phyloP scores from a whole-genome alignment of 2,797 vertebrate genomes.

The Triplophysa bombifrons region DNA sequence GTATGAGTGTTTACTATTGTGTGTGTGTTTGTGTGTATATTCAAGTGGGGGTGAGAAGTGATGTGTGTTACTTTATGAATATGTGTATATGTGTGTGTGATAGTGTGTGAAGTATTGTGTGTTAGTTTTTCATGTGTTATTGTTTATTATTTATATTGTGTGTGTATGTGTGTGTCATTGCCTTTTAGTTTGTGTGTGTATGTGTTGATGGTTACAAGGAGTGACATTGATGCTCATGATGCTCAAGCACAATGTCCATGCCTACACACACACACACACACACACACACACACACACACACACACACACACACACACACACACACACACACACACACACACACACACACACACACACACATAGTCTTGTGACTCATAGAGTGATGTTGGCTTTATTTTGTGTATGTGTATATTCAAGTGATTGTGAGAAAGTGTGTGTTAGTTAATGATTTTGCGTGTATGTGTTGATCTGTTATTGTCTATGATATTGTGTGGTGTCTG shows the following conservation, averaged over 20 bases:
- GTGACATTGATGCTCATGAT: slow-evolving; percentile 31
- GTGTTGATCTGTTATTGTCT: no score
- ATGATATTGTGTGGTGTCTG: no score
- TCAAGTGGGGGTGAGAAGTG: no score
- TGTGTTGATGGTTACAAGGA: slow-evolving; percentile 18
- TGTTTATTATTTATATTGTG: not conserved
- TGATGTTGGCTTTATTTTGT: slow-evolving; percentile 6
- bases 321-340: not conserved
- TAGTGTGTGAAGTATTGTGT: slow-evolving; percentile 5
- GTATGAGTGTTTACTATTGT: no score
- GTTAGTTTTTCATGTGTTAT: slow-evolving; percentile 13
- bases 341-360: not conserved
- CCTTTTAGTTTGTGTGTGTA: not conserved
- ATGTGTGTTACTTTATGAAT: slow-evolving; percentile 55
- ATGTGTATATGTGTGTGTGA: slow-evolving; percentile 11
- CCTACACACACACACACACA: not conserved
- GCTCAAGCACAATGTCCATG: not conserved
- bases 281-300: not conserved
- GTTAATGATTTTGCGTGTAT: no score
- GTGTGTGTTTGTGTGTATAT: no score
- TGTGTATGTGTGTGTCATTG: slow-evolving; percentile 6
- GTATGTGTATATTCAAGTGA: not conserved
- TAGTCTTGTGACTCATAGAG: slow-evolving; percentile 18
- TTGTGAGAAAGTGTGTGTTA: not conserved
- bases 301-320: not conserved